Percentiles rank a stretch among this genome's conserved stretches.
phyloP scores from a whole-genome alignment of 2,113 vertebrate genomes.

The Onychorhynchus coronatus region DNA sequence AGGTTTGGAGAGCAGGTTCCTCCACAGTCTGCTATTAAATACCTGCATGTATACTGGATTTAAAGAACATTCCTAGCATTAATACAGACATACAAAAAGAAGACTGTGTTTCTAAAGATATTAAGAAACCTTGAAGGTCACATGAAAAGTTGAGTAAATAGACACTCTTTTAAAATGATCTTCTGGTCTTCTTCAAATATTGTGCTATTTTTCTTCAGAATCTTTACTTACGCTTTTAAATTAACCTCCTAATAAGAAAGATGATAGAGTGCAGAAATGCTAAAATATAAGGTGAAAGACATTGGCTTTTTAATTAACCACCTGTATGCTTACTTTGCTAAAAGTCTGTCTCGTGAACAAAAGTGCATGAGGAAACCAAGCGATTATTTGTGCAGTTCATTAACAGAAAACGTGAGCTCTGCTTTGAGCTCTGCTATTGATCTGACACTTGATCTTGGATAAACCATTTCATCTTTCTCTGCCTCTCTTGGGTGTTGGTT shows the following conservation, averaged over 20 bases:
- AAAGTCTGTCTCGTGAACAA: neutral
- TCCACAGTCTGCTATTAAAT: neutral
- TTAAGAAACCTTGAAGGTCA: neutral
- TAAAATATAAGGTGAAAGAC: neutral
- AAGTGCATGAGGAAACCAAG: neutral
- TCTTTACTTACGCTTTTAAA: neutral
- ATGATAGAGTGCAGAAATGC: neutral
- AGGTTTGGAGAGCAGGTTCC: neutral
- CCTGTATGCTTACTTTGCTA: neutral
- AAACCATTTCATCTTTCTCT: neutral
- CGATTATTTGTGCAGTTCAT: neutral
- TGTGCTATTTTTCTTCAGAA: neutral
- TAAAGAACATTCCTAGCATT: neutral
- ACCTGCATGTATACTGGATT: neutral
- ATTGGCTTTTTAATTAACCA: neutral
- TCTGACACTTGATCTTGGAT: neutral
- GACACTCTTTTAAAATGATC: neutral
- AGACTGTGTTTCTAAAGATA: neutral
- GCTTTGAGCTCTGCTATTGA: neutral
- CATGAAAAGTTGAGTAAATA: neutral
- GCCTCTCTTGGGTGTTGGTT: neutral
- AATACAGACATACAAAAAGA: neutral
- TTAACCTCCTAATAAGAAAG: neutral
- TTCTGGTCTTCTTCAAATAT: neutral
- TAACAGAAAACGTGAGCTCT: neutral